These are phyloP conservation scores for Xyrichtys novacula DNA, from an alignment of 2,797 vertebrate species.

Conservation along the genomic window DNA sequence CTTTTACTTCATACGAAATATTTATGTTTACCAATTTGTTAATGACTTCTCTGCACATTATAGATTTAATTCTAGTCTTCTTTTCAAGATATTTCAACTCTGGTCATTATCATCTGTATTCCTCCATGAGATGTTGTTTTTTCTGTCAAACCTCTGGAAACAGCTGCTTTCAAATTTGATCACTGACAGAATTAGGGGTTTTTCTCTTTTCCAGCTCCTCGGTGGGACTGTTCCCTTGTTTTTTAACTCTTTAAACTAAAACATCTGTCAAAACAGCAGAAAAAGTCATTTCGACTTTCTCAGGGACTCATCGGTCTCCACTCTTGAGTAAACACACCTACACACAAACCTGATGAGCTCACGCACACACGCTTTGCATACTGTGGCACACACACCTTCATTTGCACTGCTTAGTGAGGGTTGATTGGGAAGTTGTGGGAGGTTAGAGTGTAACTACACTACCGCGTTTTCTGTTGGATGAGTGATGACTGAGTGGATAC, in stretches of 20 bases:
- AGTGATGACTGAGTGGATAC: constrained; percentile 35
- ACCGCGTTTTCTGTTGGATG: constrained; percentile 46
- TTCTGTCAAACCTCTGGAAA: constrained; percentile 13
- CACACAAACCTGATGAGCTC: constrained; percentile 5
- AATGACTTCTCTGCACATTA: constrained; percentile 16
- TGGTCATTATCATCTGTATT: too few species aligned
- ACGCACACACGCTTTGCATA: constrained; percentile 11
- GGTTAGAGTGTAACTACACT: constrained; percentile 30
- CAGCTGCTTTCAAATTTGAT: constrained; percentile 10
- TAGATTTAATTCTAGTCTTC: too few species aligned
- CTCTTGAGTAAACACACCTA: constrained; percentile 22
- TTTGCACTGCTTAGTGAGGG: constrained; percentile 9
- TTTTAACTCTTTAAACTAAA: constrained; percentile 11
- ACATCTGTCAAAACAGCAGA: constrained; percentile 42
- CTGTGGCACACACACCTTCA: not conserved
- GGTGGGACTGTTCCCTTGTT: not conserved
- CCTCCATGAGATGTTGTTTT: too few species aligned
- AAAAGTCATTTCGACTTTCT: constrained; percentile 23
- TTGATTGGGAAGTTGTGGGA: constrained; percentile 14
- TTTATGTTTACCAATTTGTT: too few species aligned
- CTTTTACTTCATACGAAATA: too few species aligned
- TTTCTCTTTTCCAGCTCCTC: not conserved
- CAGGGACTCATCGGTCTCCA: constrained; percentile 24
- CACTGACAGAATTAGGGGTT: not conserved
- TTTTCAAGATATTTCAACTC: too few species aligned